phyloP scores from a whole-genome alignment of 2,113 vertebrate species.

The Ictalurus furcatus region DNA sequence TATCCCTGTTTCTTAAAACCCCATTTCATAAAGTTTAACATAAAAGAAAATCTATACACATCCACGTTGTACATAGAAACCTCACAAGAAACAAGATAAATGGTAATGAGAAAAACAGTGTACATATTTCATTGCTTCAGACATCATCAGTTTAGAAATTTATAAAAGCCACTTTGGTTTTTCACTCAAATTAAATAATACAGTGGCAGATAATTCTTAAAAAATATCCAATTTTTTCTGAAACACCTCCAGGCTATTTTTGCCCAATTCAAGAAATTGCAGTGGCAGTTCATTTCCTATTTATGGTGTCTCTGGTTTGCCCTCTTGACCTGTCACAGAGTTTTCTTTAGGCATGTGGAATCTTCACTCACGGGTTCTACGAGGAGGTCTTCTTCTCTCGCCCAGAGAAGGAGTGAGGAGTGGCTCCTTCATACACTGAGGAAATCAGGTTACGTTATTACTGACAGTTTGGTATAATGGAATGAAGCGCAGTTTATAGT shows the following conservation, averaged over 20 bases:
- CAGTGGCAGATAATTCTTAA: background rate
- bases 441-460: slow-evolving; percentile 37
- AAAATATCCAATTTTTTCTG: background rate
- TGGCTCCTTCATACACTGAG: slow-evolving; percentile 56
- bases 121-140: background rate
- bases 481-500: background rate
- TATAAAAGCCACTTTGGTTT: background rate
- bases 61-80: background rate
- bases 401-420: slow-evolving; percentile 55
- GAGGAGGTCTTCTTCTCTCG: slow-evolving; percentile 57
- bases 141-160: background rate
- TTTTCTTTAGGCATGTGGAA: slow-evolving; percentile 59
- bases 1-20: background rate
- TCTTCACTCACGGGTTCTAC: slow-evolving; percentile 52
- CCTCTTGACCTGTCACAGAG: slow-evolving; percentile 35
- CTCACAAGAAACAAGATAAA: background rate
- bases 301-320: background rate
- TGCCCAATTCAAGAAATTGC: slow-evolving; percentile 35
- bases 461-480: background rate
- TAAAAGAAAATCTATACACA: background rate
- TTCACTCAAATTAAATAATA: background rate
- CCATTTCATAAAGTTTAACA: background rate
- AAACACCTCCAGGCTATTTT: background rate
- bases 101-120: background rate
- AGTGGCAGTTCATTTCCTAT: background rate